Base-by-base conservation (phyloP, 2,113 vertebrate species). In the Arenaria interpres region DNA sequence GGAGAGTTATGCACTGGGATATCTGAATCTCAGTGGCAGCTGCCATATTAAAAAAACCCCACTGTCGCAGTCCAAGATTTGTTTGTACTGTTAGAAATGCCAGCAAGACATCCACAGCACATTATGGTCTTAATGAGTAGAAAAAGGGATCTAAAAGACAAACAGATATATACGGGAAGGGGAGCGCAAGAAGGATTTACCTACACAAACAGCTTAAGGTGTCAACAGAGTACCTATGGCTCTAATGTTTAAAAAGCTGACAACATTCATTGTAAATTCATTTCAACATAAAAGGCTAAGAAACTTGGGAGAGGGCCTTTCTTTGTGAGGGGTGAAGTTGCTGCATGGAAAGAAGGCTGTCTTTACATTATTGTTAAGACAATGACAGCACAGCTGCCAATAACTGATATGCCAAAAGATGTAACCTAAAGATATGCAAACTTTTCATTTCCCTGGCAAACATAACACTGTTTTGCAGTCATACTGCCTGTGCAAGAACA, bases 1-100 rank as follows among this genome's bases (percentile, higher is more conserved):
- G 51, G 32, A 77, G 41, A 90, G 54, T 73, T 94, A 69, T 88
- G 92, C 51, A 72, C 25, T 73, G 69, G 77, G 76, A 90, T 72
- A 60, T 67, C 35, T 51, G 54, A 95, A 76, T 93, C 80, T 93
- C 95, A 91, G 67, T 88, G 69, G 64, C 83, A 96, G 95, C 60
- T 96, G 82, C 57, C 79, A 74, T 81, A 67, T 37, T 67, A 73
- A 74, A 91, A 86, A 59, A 54, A 20, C 0, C 5, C 4, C 33
- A 67, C 39, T 85, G 37, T 77, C 51, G 67, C 14, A 88, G 39
- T 39, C 46, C 59, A 90, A 67, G 25, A 46, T 68, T 79, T 78
- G 15, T 60, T 68, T 73, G 24, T n/a, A 53, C 27, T 64, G 20
- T 48, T 79, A 75, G 63, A 73, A 11, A 87, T 53, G 68, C 41